Percentiles rank a stretch among this genome's conserved stretches.
Conservation (phyloP, 2,888 invertebrate genomes). For the Mythimna impura region DNA sequence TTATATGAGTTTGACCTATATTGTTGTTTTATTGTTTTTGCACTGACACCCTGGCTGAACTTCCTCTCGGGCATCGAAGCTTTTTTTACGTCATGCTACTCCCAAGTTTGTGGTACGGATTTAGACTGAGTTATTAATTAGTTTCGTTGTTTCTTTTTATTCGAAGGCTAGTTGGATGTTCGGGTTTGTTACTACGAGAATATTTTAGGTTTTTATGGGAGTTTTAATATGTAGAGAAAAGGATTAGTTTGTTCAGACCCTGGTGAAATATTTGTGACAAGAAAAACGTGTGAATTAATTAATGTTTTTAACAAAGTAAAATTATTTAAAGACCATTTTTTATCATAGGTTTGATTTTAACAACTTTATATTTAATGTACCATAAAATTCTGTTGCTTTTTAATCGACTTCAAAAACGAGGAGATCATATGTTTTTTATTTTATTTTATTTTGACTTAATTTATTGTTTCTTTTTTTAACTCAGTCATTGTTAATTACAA, state of each 20-base stretch:
- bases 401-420: too few species aligned
- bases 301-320: neutral
- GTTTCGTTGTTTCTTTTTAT: conserved; percentile 40
- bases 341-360: too few species aligned
- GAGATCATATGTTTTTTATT: too few species aligned
- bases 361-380: too few species aligned
- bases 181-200: neutral
- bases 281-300: neutral
- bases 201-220: neutral
- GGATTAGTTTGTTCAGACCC: neutral
- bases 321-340: too few species aligned
- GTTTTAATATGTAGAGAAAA: neutral
- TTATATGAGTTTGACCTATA: conserved; percentile 14
- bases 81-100: conserved; percentile 51
- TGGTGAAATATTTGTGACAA: too few species aligned
- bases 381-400: too few species aligned
- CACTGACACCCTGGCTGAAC: conserved; percentile 54
- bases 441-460: too few species aligned
- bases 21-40: conserved; percentile 16
- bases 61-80: conserved; percentile 46
- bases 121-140: conserved; percentile 61
- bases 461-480: too few species aligned
- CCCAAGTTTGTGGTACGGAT: conserved; percentile 48
- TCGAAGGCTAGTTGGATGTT: neutral
- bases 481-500: too few species aligned